phyloP scores from a whole-genome alignment of 2,888 invertebrate species.

The Drosophila lacicola region DNA sequence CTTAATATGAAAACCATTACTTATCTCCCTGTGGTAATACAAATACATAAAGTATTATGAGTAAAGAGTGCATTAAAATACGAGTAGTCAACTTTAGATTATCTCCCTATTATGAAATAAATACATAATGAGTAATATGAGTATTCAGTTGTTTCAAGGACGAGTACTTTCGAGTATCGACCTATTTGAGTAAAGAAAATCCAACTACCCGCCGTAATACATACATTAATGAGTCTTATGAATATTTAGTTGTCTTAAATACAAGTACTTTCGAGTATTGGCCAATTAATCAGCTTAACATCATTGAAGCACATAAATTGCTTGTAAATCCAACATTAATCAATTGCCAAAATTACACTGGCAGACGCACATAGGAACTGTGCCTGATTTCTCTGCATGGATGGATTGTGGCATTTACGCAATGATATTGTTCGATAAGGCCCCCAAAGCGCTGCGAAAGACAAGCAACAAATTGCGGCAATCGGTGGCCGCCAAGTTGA shows the following conservation, averaged over 20 bases:
- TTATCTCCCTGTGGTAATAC: too few relatives aligned
- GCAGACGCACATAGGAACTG: slow-evolving; percentile 14
- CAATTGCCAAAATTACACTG: slow-evolving; percentile 1
- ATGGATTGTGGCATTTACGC: slow-evolving; percentile 45
- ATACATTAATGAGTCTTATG: too few relatives aligned
- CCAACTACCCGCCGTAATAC: too few relatives aligned
- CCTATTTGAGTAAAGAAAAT: too few relatives aligned
- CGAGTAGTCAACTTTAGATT: too few relatives aligned
- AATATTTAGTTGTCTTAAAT: background rate
- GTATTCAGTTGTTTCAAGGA: background rate
- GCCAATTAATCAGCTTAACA: slow-evolving; percentile 6
- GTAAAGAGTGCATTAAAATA: too few relatives aligned
- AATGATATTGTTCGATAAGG: slow-evolving; percentile 33
- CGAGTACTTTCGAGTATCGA: too few relatives aligned
- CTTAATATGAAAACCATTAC: too few relatives aligned
- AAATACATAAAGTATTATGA: too few relatives aligned
- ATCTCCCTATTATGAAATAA: background rate
- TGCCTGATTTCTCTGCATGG: slow-evolving; percentile 33
- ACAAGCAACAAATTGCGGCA: slow-evolving; percentile 58
- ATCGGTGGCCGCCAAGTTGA: slow-evolving; percentile 17
- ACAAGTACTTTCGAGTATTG: background rate
- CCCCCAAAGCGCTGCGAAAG: slow-evolving; percentile 30
- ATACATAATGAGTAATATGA: background rate
- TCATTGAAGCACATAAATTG: background rate
- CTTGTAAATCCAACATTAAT: slow-evolving; percentile 10